These are phyloP conservation scores for Sebastes taczanowskii DNA, from an alignment of 2,797 vertebrate species.

Conservation along the genomic window DNA sequence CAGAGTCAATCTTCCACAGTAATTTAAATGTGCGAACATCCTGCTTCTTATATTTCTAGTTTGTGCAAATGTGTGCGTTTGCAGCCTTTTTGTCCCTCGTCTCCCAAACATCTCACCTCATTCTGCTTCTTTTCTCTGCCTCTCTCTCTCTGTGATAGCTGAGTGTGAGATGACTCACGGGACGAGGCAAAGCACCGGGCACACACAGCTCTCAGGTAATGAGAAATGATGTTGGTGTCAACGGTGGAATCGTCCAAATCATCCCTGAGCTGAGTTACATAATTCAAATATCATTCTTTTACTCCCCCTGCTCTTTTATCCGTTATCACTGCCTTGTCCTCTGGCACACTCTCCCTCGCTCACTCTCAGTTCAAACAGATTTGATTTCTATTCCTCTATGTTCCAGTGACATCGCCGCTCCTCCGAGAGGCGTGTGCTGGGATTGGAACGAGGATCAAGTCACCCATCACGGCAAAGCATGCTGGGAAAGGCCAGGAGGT, in stretches of 20 bases:
- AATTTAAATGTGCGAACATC: slow-evolving; percentile 39
- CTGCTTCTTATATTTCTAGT: slow-evolving; percentile 38
- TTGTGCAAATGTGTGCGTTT: slow-evolving; percentile 60
- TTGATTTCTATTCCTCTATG: slow-evolving; percentile 77
- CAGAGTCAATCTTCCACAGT: slow-evolving; percentile 27
- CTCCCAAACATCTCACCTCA: slow-evolving; percentile 51
- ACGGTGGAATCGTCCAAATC: slow-evolving; percentile 79
- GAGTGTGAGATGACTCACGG: slow-evolving; percentile 71
- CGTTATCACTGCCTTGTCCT: slow-evolving; percentile 74
- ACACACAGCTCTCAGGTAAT: slow-evolving; percentile 78
- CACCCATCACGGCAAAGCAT: slow-evolving; percentile 66
- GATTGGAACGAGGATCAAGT: slow-evolving; percentile 72
- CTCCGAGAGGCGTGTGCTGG: slow-evolving; percentile 62
- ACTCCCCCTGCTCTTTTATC: slow-evolving; percentile 74
- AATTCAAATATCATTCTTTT: slow-evolving; percentile 81
- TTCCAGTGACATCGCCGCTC: slow-evolving; percentile 70
- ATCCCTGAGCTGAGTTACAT: slow-evolving; percentile 80
- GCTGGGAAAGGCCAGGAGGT: slow-evolving; percentile 60
- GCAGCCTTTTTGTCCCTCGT: slow-evolving; percentile 52
- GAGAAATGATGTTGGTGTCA: slow-evolving; percentile 84
- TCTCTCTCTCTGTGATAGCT: slow-evolving; percentile 51
- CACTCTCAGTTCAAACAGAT: slow-evolving; percentile 76
- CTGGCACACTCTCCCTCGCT: slow-evolving; percentile 67
- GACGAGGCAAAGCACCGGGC: slow-evolving; percentile 66
- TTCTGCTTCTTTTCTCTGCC: slow-evolving; percentile 12